Conservation (phyloP, 2,113 vertebrate genomes). For the Chaenocephalus aceratus region DNA sequence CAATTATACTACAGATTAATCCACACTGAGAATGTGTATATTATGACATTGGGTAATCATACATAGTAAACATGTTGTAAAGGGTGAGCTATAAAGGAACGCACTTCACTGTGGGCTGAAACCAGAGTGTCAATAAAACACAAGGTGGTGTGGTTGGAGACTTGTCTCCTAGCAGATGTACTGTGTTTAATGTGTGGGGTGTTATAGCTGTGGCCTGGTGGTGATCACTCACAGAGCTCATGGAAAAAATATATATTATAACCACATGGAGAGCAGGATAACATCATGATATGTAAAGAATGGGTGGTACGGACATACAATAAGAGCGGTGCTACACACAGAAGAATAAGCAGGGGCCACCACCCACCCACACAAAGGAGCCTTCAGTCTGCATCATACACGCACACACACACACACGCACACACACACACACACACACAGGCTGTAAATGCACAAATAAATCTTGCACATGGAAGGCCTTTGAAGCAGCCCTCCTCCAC, state of each 20-base stretch:
- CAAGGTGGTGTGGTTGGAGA: neutral
- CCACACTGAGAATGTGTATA: neutral
- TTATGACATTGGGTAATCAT: neutral
- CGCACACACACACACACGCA: neutral
- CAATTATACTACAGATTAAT: neutral
- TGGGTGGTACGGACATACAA: neutral
- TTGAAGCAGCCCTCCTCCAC: constrained; percentile 18
- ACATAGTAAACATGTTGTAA: neutral
- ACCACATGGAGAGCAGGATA: neutral
- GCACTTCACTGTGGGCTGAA: neutral
- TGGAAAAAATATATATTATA: no score
- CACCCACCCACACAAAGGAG: constrained; percentile 31
- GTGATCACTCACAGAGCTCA: neutral
- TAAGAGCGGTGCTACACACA: neutral
- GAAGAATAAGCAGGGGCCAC: neutral
- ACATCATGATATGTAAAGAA: neutral
- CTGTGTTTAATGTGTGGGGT: neutral
- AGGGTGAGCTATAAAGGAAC: neutral
- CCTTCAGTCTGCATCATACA: neutral
- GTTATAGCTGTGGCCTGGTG: neutral
- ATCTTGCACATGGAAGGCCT: constrained; percentile 17
- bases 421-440: neutral
- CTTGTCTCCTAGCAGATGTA: neutral
- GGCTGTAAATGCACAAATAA: neutral
- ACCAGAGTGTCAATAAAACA: neutral